Base-by-base conservation (phyloP, 2,113 vertebrate genomes). In the Coregonus clupeaformis region DNA sequence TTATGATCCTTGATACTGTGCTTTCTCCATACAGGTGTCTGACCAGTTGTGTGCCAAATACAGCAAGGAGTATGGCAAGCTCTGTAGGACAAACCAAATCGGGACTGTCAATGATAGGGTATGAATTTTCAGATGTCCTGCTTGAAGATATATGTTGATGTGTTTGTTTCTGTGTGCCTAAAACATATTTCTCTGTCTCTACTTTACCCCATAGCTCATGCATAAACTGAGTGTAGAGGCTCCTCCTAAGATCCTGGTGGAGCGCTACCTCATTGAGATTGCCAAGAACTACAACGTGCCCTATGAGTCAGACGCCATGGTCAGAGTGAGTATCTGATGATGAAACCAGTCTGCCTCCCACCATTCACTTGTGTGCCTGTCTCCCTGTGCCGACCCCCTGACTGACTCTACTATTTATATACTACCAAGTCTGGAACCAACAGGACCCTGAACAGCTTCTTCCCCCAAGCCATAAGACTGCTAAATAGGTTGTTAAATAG, bases 211-310 rank as follows among this genome's bases (percentile, higher is more conserved):
- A 29, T 62, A 99, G 98, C 90, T 99, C 69, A 99, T 99, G 94
- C 97, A 98, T 86, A 99, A 99, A 84, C 84, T 99, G 84, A 97
- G 96, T 0, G 94, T 98, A 73, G 97, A 98, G 87, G 95, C 98
- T 0, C 97, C 98, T 2, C 98, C 97, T 68, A 99, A 98, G 91
- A 98, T 99, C 82, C 87, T 99, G 77, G 98, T 99, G 80, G 98
- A 99, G 84, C 94, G 96, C 76, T 99, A 99, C 81, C 91, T 99
- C 85, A 99, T 99, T 0, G 98, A 99, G 92, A 99, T 99, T 14
- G 98, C 98, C 62, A 99, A 99, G 92, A 99, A 99, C 90, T 99
- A 99, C 80, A 99, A 95, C 3, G 97, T 99, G 6, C 96, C 96
- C 1, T 99, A 97, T 57, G 97, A 99, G 49, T 96, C 98, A 7